Evolutionary conservation across 2,797 vertebrate genomes (phyloP), one percentile per base, ranked within the genome.

Genomic region (Lemur catta): DNA sequence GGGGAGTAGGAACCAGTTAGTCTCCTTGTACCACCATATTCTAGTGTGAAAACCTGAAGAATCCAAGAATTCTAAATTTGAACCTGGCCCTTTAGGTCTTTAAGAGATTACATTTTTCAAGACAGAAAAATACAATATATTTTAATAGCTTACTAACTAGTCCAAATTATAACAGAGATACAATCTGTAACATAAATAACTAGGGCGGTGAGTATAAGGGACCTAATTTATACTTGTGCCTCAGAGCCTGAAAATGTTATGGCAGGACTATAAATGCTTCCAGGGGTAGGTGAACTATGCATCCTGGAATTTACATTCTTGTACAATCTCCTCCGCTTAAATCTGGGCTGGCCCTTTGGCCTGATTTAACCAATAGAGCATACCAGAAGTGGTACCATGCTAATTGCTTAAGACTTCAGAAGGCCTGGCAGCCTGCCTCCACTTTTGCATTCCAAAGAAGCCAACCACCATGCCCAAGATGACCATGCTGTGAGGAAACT

Each of bases 171-270:
- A 74, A 33, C 24, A 79, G 3, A 80, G 52, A 46, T 80, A 6
- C 1, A 38, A 14, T 30, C 35, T 76, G 8, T 14, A 35, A 38
- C 24, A 30, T 43, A 59, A 41, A 22, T 26, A 38, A 75, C 41
- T 24, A 26, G 41, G 38, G 55, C 7, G 24, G 7, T 43, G n/a
- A 14, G 3, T n/a, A 7, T 13, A 67, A 82, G 59, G 0, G 9
- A 11, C 12, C 65, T 20, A 10, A 0, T 4, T 24, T n/a, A 41
- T 9, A 14, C 4, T 30, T 20, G 1, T 30, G 24, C 3, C 13
- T 63, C 18, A 28, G 17, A 10, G 20, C 24, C 20, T 43, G 55
- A 35, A 38, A 55, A 48, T 3, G 6, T 30, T 48, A 63, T 35
- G 38, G 3, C 4, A 6, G 17, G 4, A 7, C 7, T 18, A 2